Evolutionary conservation across 2,888 invertebrate species (phyloP), one percentile per base, ranked within the genome.

Genomic region (Frankliniella fusca): DNA sequence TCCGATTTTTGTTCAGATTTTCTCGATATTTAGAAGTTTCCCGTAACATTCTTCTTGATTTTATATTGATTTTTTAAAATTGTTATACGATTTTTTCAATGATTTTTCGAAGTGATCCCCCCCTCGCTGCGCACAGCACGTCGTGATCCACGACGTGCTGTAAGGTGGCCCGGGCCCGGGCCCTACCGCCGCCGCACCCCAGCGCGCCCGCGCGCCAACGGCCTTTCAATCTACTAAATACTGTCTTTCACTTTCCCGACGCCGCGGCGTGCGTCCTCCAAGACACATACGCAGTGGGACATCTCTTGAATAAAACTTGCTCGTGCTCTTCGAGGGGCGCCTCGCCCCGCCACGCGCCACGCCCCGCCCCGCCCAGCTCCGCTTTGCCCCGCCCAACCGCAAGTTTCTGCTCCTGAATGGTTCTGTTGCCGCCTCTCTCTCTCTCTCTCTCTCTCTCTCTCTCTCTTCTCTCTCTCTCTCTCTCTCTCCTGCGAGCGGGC

Each of bases 201-300:
- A n/a, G n/a, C n/a, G n/a, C n/a, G n/a, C n/a, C n/a, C n/a, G n/a
- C n/a, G n/a, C n/a, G n/a, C n/a, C n/a, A 38, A 5, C 38, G 5
- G 38, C 38, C 38, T 5, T 38, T 38, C 38, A 38, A 38, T 38
- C 38, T 5, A 38, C 38, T 38, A 38, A 38, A 38, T 38, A 38
- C 38, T 38, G 3, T 38, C 38, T 38, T 38, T 38, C 38, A 38
- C 38, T 38, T 38, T 38, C 38, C 38, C 38, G 38, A 12, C 54
- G 70, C 0, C 9, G 70, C 65, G n/a, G 20, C 1, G 65, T 3
- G 65, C 65, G 65, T n/a, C 65, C 18, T 12, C 54, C 11, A 61
- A 61, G 61, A 61, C 61, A 61, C 61, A 61, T 61, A 61, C 61
- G 61, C 61, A 61, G 61, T 11, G 61, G n/a, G 61, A 61, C n/a